Evolutionary conservation across 2,888 invertebrate genomes (phyloP), one percentile per base, ranked within the genome.

Genomic region (Calliphora vomitoria): DNA sequence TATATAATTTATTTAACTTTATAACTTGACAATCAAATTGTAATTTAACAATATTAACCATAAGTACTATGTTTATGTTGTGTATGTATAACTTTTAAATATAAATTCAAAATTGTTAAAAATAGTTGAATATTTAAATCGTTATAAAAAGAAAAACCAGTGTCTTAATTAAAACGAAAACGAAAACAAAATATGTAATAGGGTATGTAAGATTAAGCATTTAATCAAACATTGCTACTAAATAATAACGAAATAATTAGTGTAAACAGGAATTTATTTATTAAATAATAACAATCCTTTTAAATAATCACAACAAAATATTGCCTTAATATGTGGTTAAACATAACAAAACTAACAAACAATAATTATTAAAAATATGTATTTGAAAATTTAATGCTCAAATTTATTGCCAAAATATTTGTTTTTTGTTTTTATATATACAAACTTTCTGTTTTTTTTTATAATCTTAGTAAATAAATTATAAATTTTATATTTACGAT

Each of bases 331-430:
- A 64, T 66, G 47, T 62, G 72, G 78, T 79, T 74, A 41, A 76
- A 47, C 64, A 62, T 11, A 53, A 72, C 8, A 82, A 58, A 60
- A 55, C 38, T 31, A 55, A 72, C n/a, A 74, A 35, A 41, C 50
- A 15, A 81, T 18, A 50, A 53, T 41, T 31, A 35, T 60, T 18
- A 25, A 64, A 81, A 41, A 44, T 44, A 44, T 44, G 64, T 83
- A 72, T 76, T 68, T 87, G 41, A 80, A 80, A 74, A 58, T 74
- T 8, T 64, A 80, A 85, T 85, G 87, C 87, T 87, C 87, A 87
- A 87, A 85, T 82, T 69, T 85, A 82, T 85, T 85, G 85, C 82
- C 82, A 79, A 85, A 85, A 66, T 82, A 64, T 75, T 41, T 75
- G 15, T 82, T 71, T 83, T 47, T n/a, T n/a, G n/a, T n/a, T n/a